These are phyloP conservation scores for Epizoanthus fatuus DNA, from an alignment of 92 coral and sea anemone species.

Conservation along the genomic window DNA sequence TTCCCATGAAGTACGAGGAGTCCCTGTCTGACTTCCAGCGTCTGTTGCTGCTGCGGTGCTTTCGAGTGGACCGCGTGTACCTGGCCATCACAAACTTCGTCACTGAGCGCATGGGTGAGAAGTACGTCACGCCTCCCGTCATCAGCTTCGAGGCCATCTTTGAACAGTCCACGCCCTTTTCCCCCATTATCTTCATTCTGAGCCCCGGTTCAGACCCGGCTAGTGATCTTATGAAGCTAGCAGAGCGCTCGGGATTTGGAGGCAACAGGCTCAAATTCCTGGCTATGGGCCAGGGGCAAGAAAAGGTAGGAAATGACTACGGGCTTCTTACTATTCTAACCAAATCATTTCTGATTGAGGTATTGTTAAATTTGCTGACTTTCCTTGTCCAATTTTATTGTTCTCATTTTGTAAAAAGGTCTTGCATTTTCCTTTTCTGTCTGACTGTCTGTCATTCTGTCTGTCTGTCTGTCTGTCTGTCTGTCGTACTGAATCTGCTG, in stretches of 20 bases:
- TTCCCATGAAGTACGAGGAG: constrained; percentile 98
- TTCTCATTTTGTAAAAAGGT: not conserved
- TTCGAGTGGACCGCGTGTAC: constrained; percentile 98
- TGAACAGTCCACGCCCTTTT: constrained; percentile 96
- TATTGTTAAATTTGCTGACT: no score
- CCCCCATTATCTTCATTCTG: constrained; percentile 97
- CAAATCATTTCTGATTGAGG: no score
- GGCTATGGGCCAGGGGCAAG: constrained; percentile 99
- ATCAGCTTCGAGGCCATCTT: constrained; percentile 98
- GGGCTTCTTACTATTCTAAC: no score
- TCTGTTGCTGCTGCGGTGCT: constrained; percentile 92
- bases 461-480: not conserved
- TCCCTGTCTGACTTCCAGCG: constrained; percentile 96
- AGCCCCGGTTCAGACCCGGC: constrained; percentile 99
- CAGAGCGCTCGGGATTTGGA: constrained; percentile 99
- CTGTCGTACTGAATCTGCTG: no score
- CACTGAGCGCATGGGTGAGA: constrained; percentile 99
- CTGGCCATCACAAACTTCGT: constrained; percentile 99
- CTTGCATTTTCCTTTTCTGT: constrained; percentile 21
- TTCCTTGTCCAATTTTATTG: no score
- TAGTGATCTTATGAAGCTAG: constrained; percentile 99
- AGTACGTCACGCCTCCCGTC: constrained; percentile 99
- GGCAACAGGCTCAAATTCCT: constrained; percentile 96
- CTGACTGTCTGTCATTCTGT: not conserved
- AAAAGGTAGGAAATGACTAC: constrained; percentile 71